These are phyloP conservation scores for Osmerus eperlanus DNA, from an alignment of 2,113 vertebrate species.

Conservation along the genomic window DNA sequence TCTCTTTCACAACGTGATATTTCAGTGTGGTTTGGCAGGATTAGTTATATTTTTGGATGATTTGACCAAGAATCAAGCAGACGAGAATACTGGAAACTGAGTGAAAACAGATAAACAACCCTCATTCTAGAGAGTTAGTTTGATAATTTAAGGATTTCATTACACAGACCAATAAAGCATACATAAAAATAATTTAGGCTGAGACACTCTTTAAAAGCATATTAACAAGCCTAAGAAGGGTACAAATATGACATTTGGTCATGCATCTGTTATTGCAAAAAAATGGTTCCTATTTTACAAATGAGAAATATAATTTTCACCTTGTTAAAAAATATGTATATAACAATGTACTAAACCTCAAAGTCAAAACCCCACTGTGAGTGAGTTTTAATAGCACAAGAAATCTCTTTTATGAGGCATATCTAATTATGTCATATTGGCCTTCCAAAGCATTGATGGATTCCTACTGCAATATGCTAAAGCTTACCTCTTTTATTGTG, in stretches of 20 bases:
- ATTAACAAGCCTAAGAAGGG: slow-evolving; percentile 1
- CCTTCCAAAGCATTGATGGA: slow-evolving; percentile 49
- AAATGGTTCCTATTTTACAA: not conserved
- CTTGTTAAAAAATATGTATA: not conserved
- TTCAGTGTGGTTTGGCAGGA: too few species aligned
- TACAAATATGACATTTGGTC: not conserved
- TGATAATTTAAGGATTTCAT: not conserved
- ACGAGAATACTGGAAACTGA: not conserved
- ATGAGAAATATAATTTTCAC: not conserved
- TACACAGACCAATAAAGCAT: not conserved
- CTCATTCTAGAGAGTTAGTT: not conserved
- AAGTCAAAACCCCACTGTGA: not conserved
- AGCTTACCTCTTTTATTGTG: slow-evolving; percentile 49
- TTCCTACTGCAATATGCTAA: slow-evolving; percentile 41
- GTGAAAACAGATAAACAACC: not conserved
- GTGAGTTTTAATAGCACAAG: slow-evolving; percentile 25
- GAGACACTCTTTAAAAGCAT: slow-evolving; percentile 5
- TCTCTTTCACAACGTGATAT: too few species aligned
- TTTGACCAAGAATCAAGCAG: not conserved
- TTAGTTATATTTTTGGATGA: not conserved
- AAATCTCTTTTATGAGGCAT: slow-evolving; percentile 31
- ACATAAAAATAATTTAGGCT: slow-evolving; percentile 3
- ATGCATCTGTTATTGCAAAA: not conserved
- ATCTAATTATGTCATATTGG: slow-evolving; percentile 42
- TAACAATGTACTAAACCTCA: not conserved